These are phyloP conservation scores for Caenorhabditis japonica DNA, from an alignment of 2,888 invertebrate species.

Conservation along the genomic window DNA sequence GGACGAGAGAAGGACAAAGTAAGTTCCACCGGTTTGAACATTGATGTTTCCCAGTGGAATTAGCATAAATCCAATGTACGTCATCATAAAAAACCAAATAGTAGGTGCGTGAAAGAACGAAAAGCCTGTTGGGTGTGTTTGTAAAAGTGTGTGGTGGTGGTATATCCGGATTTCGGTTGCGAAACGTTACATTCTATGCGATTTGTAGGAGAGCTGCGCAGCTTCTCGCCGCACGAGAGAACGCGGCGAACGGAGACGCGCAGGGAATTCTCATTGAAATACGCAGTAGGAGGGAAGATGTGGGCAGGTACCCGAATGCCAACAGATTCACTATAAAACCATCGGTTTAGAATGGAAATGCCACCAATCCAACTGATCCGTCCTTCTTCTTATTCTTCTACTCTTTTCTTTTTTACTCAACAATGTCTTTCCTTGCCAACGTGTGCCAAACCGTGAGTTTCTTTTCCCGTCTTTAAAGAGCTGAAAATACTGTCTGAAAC, in stretches of 20 bases:
- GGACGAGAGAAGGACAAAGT: too few species aligned
- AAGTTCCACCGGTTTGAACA: constrained; percentile 50
- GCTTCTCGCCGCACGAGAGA: constrained; percentile 6
- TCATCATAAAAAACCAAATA: neutral
- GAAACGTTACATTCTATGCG: constrained; percentile 26
- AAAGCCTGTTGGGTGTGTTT: constrained; percentile 23
- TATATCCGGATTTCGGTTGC: constrained; percentile 45
- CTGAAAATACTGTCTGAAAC: too few species aligned
- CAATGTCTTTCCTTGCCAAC: constrained; percentile 32
- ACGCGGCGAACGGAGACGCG: neutral
- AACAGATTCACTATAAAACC: constrained; percentile 19
- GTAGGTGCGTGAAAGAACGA: too few species aligned
- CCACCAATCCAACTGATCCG: neutral
- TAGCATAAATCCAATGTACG: constrained; percentile 47
- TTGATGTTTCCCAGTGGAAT: constrained; percentile 23
- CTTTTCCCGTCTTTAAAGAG: neutral
- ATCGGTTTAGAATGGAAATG: neutral
- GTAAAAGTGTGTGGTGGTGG: constrained; percentile 10
- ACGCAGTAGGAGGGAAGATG: constrained; percentile 24
- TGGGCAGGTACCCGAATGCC: constrained; percentile 10
- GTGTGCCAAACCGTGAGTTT: constrained; percentile 37
- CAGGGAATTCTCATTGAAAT: constrained; percentile 4
- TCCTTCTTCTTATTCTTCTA: neutral
- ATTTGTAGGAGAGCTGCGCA: constrained; percentile 11
- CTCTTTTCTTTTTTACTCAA: neutral